phyloP scores from a whole-genome alignment of 2,113 vertebrate species.

The Rhinopithecus roxellana region DNA sequence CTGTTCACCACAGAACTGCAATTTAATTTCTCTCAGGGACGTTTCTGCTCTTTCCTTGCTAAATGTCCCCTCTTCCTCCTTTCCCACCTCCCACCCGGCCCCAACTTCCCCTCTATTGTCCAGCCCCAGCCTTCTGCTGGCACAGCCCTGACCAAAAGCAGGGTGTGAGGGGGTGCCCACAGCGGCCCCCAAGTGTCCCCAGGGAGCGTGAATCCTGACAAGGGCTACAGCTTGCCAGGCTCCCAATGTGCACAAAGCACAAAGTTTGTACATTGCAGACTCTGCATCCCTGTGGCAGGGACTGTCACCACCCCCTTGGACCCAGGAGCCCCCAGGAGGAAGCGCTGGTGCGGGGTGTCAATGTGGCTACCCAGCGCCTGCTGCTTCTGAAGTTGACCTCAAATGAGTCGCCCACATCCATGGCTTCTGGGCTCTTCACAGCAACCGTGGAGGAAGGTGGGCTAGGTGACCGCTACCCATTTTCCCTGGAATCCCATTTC shows the following conservation, averaged over 20 bases:
- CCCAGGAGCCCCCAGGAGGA: not conserved
- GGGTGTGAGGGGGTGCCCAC: not conserved
- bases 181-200: not conserved
- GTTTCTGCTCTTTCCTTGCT: not conserved
- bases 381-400: not conserved
- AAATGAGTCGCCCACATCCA: fast-evolving
- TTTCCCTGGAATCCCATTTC: not conserved
- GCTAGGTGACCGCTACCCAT: fast-evolving
- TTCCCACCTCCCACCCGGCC: fast-evolving
- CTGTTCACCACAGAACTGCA: not conserved
- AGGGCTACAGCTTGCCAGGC: not conserved
- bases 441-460: not conserved
- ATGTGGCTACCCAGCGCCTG: not conserved
- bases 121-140: not conserved
- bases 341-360: not conserved
- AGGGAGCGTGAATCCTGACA: not conserved
- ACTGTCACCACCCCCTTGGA: not conserved
- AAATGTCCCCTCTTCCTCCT: fast-evolving
- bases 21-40: not conserved
- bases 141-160: not conserved
- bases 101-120: not conserved
- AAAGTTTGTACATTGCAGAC: no score
- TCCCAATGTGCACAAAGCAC: not conserved
- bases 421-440: not conserved
- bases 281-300: not conserved